These are phyloP conservation scores for Sminthurinus aureus DNA, from an alignment of 2,888 invertebrate genomes.

Conservation along the genomic window DNA sequence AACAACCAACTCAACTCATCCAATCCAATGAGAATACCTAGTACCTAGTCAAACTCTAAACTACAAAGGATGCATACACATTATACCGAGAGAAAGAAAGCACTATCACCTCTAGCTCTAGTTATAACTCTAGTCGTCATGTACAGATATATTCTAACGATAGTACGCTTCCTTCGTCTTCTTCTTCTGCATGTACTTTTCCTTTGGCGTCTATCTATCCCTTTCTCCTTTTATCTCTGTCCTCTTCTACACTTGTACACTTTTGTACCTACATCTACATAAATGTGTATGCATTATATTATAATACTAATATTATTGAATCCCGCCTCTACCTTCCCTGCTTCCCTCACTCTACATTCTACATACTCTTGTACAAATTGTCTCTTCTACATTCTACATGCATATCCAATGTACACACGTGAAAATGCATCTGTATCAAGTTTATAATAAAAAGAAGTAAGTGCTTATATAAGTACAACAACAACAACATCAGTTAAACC, in stretches of 20 bases:
- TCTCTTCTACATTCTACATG: no score
- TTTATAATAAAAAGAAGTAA: no score
- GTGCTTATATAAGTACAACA: background rate
- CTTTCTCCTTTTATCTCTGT: background rate
- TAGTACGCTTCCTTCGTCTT: conserved; percentile 11
- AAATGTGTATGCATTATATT: no score
- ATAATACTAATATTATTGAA: no score
- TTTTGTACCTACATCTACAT: no score
- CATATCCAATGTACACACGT: background rate
- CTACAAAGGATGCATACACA: background rate
- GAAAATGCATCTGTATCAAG: background rate
- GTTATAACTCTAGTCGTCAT: background rate
- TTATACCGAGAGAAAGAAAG: no score
- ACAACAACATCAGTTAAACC: conserved; percentile 13
- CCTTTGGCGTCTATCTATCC: no score
- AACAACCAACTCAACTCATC: conserved; percentile 5
- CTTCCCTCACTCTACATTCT: no score
- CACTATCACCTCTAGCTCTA: background rate
- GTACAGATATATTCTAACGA: conserved; percentile 29
- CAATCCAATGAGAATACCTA: conserved; percentile 28
- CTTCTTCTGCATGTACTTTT: background rate
- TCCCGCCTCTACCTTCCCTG: no score
- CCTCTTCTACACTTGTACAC: background rate
- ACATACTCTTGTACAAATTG: no score
- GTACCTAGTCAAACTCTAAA: conserved; percentile 26